Conservation (phyloP, 2,113 vertebrate genomes). For the Neogale vison region DNA sequence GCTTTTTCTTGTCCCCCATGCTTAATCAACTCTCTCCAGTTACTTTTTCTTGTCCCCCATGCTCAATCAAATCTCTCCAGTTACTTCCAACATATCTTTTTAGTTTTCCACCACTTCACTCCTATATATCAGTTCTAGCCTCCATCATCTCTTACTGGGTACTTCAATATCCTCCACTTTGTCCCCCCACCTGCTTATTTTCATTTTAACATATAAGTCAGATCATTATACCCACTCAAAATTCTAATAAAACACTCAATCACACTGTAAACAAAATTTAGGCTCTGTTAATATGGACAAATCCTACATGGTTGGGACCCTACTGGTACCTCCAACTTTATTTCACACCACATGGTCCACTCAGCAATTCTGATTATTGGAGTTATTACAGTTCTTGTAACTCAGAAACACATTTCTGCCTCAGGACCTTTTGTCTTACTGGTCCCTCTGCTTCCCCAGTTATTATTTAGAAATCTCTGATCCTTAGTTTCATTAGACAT, state of each 20-base stretch:
- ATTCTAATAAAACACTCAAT: neutral
- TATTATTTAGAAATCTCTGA: neutral
- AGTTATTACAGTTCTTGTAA: neutral
- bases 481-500: neutral
- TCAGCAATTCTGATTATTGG: neutral
- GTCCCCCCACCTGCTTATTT: neutral
- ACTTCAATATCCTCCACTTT: fast-evolving
- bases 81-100: too few relatives aligned
- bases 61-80: neutral
- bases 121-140: neutral
- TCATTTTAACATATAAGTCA: neutral
- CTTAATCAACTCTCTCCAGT: neutral
- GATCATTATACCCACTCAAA: neutral
- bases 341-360: too few relatives aligned
- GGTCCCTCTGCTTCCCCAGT: neutral
- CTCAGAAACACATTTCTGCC: neutral
- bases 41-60: neutral
- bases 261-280: neutral
- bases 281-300: neutral
- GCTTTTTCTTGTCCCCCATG: neutral
- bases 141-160: fast-evolving
- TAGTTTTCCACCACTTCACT: neutral
- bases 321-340: neutral
- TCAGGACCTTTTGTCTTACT: neutral
- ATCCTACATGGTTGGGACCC: fast-evolving